A percentile compares a stretch with the other conserved stretches of the same genome.
Evolutionary conservation across 2,797 vertebrate genomes (phyloP).

Genomic region (Sebastes itinus): DNA sequence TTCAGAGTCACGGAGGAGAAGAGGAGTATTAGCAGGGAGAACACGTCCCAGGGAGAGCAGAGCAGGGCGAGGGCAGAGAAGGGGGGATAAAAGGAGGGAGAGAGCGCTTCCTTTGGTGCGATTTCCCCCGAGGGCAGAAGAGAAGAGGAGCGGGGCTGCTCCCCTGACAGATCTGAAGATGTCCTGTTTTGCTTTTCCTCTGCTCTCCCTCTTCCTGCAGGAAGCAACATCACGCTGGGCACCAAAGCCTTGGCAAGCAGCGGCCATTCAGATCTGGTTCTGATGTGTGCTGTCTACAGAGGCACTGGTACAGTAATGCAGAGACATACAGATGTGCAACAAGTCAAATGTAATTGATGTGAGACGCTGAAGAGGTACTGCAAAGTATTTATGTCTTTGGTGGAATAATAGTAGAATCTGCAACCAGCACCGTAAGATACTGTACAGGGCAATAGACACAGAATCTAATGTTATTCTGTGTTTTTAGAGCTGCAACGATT

Average conservation of each 20-base stretch:
- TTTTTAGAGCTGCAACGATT: too few relatives aligned
- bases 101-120: slow-evolving; percentile 78
- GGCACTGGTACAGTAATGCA: slow-evolving; percentile 12
- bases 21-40: slow-evolving; percentile 54
- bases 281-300: slow-evolving; percentile 42
- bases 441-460: not conserved
- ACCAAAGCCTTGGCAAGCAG: slow-evolving; percentile 64
- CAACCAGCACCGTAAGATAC: not conserved
- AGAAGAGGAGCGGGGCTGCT: slow-evolving; percentile 81
- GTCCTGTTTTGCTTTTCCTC: slow-evolving; percentile 87
- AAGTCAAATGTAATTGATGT: slow-evolving; percentile 35
- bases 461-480: not conserved
- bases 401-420: not conserved
- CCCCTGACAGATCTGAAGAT: slow-evolving; percentile 83
- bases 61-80: slow-evolving; percentile 57
- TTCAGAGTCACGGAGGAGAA: slow-evolving; percentile 29
- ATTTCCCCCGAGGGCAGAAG: slow-evolving; percentile 69
- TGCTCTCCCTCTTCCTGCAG: slow-evolving; percentile 86
- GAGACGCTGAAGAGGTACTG: not conserved
- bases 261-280: slow-evolving; percentile 27
- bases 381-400: not conserved
- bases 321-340: slow-evolving; percentile 40
- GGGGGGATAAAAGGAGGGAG: slow-evolving; percentile 61
- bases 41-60: slow-evolving; percentile 51
- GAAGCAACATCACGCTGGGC: slow-evolving; percentile 83